phyloP scores from a whole-genome alignment of 2,113 vertebrate species.

The Elephas maximus region DNA sequence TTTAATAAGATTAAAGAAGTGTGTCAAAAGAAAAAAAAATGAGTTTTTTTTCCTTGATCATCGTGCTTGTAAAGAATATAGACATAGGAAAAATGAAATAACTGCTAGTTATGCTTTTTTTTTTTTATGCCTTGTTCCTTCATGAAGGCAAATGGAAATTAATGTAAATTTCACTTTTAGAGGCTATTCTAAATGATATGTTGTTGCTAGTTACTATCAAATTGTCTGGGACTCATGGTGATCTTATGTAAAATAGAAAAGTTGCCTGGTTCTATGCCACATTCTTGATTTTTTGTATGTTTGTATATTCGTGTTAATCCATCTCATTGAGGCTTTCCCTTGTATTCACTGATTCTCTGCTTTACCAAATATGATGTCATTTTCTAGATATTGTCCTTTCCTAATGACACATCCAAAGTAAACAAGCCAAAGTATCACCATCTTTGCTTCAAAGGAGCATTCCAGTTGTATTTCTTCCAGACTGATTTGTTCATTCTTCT shows the following conservation, averaged over 20 bases:
- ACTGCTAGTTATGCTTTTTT: not conserved
- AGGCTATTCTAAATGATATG: not conserved
- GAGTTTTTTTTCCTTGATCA: not conserved
- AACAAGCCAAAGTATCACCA: not conserved
- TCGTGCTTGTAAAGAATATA: not conserved
- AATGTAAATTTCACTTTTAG: not conserved
- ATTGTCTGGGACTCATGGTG: too few relatives aligned
- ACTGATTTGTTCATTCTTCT: not conserved
- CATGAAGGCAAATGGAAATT: conserved; percentile 18
- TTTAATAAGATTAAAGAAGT: not conserved
- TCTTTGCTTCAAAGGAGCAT: not conserved
- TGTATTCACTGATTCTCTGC: too few relatives aligned
- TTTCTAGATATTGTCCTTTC: not conserved
- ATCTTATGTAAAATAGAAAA: too few relatives aligned
- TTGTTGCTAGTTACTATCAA: too few relatives aligned
- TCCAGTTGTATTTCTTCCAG: not conserved
- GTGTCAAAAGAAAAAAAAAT: not conserved
- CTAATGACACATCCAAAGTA: not conserved
- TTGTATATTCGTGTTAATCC: too few relatives aligned
- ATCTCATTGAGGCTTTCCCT: too few relatives aligned
- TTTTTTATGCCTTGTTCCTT: not conserved
- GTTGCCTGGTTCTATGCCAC: too few relatives aligned
- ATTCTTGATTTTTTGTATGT: too few relatives aligned
- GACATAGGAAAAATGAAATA: not conserved
- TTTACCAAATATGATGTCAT: too few relatives aligned